Evolutionary conservation across 2,113 vertebrate species (phyloP).

Genomic region (Stictonetta naevosa): DNA sequence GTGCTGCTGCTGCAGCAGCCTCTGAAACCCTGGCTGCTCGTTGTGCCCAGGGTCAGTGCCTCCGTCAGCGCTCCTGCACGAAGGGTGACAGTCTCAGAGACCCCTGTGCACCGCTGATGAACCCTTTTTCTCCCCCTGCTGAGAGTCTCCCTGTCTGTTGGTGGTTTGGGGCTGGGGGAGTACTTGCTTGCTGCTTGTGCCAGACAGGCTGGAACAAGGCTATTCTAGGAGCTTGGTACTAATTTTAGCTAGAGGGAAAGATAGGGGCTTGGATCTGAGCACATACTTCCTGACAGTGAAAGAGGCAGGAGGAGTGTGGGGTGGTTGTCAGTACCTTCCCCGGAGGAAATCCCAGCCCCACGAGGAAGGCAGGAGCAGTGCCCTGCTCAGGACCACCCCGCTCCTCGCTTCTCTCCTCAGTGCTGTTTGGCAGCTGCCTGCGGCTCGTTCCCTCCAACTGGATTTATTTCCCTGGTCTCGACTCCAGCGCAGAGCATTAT

Average conservation of each 20-base stretch:
- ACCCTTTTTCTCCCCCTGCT: neutral
- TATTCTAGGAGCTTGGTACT: slow-evolving; percentile 30
- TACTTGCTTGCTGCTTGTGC: neutral
- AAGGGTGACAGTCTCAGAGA: neutral
- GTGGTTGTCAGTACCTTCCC: slow-evolving; percentile 17
- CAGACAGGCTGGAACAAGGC: neutral
- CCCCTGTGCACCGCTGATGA: neutral
- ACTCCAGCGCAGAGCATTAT: neutral
- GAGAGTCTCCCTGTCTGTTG: neutral
- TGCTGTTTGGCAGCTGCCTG: neutral
- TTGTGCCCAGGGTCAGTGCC: neutral
- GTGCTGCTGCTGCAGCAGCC: neutral
- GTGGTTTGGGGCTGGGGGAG: neutral
- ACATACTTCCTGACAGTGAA: slow-evolving; percentile 22
- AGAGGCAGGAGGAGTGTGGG: neutral
- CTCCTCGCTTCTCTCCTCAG: neutral
- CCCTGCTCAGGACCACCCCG: neutral
- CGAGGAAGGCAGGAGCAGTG: neutral
- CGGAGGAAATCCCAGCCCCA: neutral
- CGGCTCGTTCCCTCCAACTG: neutral
- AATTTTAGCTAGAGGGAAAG: slow-evolving; percentile 27
- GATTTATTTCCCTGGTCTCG: neutral
- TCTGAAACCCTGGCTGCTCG: neutral
- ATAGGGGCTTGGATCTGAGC: neutral
- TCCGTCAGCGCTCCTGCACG: neutral